A percentile compares a stretch with the other conserved stretches of the same genome.
Conservation (phyloP, 2,888 invertebrate genomes). For the Hydroisotoma schaefferi region DNA sequence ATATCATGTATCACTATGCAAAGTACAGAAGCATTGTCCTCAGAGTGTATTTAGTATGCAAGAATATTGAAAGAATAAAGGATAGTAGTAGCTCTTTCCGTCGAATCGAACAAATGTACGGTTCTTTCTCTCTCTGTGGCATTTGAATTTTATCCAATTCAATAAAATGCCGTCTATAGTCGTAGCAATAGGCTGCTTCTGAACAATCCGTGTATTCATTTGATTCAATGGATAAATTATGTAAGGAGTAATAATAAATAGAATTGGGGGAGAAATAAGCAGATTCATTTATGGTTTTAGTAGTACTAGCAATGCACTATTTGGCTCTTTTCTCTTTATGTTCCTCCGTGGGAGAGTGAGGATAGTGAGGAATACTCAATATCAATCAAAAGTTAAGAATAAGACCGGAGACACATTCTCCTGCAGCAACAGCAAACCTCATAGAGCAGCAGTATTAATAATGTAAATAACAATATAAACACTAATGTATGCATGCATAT, state of each 20-base stretch:
- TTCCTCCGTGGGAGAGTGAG: slow-evolving; percentile 12
- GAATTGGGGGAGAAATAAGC: slow-evolving; percentile 10
- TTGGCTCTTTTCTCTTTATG: neutral
- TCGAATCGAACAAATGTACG: slow-evolving; percentile 1
- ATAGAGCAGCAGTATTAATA: no score
- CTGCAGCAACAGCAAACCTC: no score
- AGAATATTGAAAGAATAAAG: slow-evolving; percentile 15
- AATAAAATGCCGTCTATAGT: no score
- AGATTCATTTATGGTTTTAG: slow-evolving; percentile 3
- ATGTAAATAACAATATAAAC: no score
- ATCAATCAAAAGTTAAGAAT: slow-evolving; percentile 20
- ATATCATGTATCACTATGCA: slow-evolving; percentile 1
- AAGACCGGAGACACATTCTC: slow-evolving; percentile 4
- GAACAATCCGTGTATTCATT: neutral
- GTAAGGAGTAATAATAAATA: neutral
- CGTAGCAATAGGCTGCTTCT: neutral
- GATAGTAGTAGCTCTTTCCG: neutral
- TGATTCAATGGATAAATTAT: slow-evolving; percentile 10
- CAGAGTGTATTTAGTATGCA: slow-evolving; percentile 23
- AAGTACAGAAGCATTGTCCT: no score
- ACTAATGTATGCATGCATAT: slow-evolving; percentile 11
- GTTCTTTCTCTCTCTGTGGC: no score
- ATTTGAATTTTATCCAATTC: no score
- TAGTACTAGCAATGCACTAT: neutral
- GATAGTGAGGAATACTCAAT: slow-evolving; percentile 11